Percentiles rank a stretch among this genome's conserved stretches.
These are phyloP conservation scores for Ommatoiulus sabulosus DNA, from an alignment of 2,888 invertebrate genomes.

Conservation along the genomic window DNA sequence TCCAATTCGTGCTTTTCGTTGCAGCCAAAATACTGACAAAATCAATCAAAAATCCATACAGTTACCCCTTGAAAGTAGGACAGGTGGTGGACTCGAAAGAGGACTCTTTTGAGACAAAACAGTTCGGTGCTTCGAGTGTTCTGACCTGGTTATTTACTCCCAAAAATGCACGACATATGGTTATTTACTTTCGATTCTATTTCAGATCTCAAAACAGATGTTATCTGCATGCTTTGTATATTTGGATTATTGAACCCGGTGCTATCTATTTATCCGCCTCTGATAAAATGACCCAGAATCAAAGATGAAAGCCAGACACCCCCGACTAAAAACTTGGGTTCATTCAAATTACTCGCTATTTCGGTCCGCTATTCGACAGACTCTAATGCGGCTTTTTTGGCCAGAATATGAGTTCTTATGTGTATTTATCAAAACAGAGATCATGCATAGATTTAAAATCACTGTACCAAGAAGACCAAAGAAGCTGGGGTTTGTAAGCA, in stretches of 20 bases:
- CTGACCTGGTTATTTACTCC: neutral
- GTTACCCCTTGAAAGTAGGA: too few species aligned
- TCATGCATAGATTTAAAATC: too few species aligned
- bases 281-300: neutral
- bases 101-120: neutral
- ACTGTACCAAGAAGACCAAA: too few species aligned
- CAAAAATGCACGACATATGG: neutral
- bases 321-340: neutral
- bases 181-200: neutral
- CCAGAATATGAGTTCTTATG: too few species aligned
- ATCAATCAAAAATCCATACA: too few species aligned
- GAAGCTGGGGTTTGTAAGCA: too few species aligned
- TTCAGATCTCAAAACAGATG: slow-evolving; percentile 2
- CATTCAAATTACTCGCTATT: neutral
- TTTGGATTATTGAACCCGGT: neutral
- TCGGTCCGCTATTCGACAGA: too few species aligned
- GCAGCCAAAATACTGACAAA: too few species aligned
- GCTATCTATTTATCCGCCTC: neutral
- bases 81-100: too few species aligned
- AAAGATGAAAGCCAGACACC: neutral
- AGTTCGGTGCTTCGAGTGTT: neutral
- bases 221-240: neutral
- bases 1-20: too few species aligned
- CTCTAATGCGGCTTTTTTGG: too few species aligned
- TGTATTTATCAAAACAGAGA: too few species aligned